Evolutionary conservation across 2,888 invertebrate genomes (phyloP).

Genomic region (Erpobdella octoculata): DNA sequence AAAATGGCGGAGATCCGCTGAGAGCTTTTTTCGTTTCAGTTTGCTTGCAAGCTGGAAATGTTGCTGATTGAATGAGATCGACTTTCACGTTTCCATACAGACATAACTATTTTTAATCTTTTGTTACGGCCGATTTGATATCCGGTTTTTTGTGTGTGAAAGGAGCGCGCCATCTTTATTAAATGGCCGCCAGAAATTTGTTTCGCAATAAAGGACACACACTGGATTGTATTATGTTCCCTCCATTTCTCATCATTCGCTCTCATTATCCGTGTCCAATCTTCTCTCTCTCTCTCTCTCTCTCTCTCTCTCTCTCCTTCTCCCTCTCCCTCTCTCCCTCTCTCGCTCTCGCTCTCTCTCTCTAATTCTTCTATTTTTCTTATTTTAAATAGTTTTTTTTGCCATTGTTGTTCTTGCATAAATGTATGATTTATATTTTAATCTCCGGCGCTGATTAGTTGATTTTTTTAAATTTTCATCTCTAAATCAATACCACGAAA

Average conservation of each 20-base stretch:
- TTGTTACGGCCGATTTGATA: constrained; percentile 5
- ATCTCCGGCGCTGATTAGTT: no score
- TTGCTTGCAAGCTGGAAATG: no score
- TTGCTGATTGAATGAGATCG: no score
- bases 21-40: no score
- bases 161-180: not conserved
- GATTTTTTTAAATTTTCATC: no score
- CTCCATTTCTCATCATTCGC: not conserved
- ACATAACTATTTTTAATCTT: constrained; percentile 3
- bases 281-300: not conserved
- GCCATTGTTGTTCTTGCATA: no score
- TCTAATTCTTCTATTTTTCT: not conserved
- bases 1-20: no score
- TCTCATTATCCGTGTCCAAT: not conserved
- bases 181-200: not conserved
- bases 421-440: no score
- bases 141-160: not conserved
- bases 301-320: not conserved
- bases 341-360: not conserved
- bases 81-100: not conserved
- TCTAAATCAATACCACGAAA: no score
- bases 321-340: not conserved
- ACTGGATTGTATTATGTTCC: not conserved
- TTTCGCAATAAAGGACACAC: not conserved
- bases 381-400: no score